Evolutionary conservation across 53 echinoderm and acorn worm genomes (phyloP).

Genomic region (Arbacia lixula): DNA sequence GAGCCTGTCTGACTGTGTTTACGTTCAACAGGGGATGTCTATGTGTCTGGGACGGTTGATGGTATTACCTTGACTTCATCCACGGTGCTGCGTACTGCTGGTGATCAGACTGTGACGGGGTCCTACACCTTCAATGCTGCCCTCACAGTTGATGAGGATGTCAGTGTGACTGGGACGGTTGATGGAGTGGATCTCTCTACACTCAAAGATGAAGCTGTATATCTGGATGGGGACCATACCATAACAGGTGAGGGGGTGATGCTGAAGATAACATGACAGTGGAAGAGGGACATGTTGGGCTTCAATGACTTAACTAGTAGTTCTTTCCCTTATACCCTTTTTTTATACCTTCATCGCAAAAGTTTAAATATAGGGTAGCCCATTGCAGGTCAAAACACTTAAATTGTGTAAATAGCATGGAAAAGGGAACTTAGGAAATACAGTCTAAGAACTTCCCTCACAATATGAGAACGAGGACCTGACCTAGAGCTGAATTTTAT

Average conservation of each 20-base stretch:
- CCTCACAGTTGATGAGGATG: conserved; percentile 54
- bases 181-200: conserved; percentile 75
- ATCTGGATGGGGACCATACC: conserved; percentile 52
- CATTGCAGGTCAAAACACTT: no score
- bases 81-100: conserved; percentile 62
- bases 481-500: no score
- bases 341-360: no score
- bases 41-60: conserved; percentile 69
- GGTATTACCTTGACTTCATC: conserved; percentile 67
- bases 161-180: conserved; percentile 74
- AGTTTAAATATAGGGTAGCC: no score
- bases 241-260: conserved; percentile 73
- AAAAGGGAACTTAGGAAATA: no score
- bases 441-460: no score
- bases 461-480: no score
- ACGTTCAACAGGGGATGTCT: conserved; percentile 58
- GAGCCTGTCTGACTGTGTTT: neutral
- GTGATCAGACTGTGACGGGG: conserved; percentile 71
- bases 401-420: no score
- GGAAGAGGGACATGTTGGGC: no score
- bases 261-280: no score
- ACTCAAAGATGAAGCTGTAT: conserved; percentile 67
- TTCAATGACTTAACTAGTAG: no score
- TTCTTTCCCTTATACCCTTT: no score
- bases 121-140: conserved; percentile 55